phyloP scores from a whole-genome alignment of 2,113 vertebrate genomes.

The Oncorhynchus gorbuscha region DNA sequence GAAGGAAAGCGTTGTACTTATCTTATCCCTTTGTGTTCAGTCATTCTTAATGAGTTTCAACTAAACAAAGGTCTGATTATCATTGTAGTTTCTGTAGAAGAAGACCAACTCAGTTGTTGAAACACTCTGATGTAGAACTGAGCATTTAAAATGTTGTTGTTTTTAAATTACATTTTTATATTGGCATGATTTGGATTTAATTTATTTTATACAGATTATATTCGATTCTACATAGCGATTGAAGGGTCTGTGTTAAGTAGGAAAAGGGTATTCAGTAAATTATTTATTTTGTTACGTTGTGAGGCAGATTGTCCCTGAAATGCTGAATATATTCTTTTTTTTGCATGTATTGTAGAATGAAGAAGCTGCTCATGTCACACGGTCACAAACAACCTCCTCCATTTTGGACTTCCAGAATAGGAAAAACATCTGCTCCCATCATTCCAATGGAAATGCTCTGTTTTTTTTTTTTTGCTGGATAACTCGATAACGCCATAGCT shows the following conservation, averaged over 20 bases:
- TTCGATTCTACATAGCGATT: conserved; percentile 19
- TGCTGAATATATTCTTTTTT: conserved; percentile 38
- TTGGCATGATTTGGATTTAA: conserved; percentile 13
- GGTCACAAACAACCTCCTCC: background rate
- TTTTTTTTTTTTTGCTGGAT: background rate
- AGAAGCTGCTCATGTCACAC: conserved; percentile 19
- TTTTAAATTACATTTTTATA: conserved; percentile 11
- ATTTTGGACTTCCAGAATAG: background rate
- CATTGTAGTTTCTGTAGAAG: background rate
- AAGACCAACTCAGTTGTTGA: background rate
- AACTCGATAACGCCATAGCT: background rate
- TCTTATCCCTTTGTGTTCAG: too few relatives aligned
- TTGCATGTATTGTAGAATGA: conserved; percentile 56
- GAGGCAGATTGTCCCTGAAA: conserved; percentile 40
- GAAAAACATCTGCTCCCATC: background rate
- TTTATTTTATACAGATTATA: conserved; percentile 31
- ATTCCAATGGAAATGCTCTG: background rate
- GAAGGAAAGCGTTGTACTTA: too few relatives aligned
- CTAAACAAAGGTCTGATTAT: background rate
- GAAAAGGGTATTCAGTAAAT: conserved; percentile 4
- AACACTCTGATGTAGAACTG: conserved; percentile 4
- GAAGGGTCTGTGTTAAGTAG: conserved; percentile 24
- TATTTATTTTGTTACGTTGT: conserved; percentile 35
- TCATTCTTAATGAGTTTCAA: background rate
- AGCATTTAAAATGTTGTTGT: background rate